These are phyloP conservation scores for Apotomis betuletana DNA, from an alignment of 2,888 invertebrate genomes.

Conservation along the genomic window DNA sequence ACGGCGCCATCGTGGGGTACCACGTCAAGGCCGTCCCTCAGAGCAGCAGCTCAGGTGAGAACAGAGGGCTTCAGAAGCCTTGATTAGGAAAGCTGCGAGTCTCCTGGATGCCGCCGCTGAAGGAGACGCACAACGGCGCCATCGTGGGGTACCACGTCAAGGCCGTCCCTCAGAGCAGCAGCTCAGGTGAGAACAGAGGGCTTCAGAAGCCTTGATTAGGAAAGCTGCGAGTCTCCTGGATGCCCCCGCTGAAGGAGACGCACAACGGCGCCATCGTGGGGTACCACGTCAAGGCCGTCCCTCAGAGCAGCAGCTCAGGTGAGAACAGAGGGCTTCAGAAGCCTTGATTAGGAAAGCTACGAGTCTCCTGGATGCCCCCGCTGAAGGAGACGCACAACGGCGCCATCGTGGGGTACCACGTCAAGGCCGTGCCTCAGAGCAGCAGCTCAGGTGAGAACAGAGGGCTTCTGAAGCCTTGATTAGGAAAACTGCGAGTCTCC, in stretches of 20 bases:
- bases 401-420: conserved; percentile 70
- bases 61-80: too few species aligned
- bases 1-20: conserved; percentile 73
- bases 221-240: conserved; percentile 72
- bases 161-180: conserved; percentile 64
- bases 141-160: conserved; percentile 74
- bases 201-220: too few species aligned
- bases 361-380: conserved; percentile 72
- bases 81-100: conserved; percentile 69
- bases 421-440: conserved; percentile 70
- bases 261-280: conserved; percentile 74
- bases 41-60: conserved; percentile 1
- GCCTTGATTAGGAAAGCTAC: too few species aligned
- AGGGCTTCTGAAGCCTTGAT: too few species aligned
- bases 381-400: conserved; percentile 73
- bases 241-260: conserved; percentile 69
- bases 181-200: not conserved
- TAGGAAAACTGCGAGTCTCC: too few species aligned
- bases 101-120: conserved; percentile 71
- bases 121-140: conserved; percentile 72
- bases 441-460: not conserved
- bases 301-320: conserved; percentile 52
- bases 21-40: conserved; percentile 75
- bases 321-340: too few species aligned
- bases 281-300: conserved; percentile 73